phyloP scores from a whole-genome alignment of 1,140 invertebrate species.

The Drosophila ohnishii region DNA sequence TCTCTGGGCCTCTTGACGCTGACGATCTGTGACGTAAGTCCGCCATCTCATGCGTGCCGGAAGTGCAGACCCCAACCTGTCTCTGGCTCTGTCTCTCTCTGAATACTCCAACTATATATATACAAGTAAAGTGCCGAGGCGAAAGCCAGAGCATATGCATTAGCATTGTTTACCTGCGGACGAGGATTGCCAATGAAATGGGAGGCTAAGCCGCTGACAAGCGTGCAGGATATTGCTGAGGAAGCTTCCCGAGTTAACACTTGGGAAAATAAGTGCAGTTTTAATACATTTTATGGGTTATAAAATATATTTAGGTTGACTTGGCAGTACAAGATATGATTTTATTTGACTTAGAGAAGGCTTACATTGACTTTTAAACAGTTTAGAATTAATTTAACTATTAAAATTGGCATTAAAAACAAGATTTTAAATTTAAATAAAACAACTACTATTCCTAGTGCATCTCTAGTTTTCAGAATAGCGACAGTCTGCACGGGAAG shows the following conservation, averaged over 20 bases:
- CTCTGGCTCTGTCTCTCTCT: background rate
- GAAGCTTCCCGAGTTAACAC: conserved; percentile 6
- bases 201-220: conserved; percentile 53
- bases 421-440: background rate
- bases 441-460: background rate
- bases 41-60: conserved; percentile 44
- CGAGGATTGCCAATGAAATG: conserved; percentile 21
- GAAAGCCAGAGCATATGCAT: conserved; percentile 59
- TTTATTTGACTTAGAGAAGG: fast-evolving
- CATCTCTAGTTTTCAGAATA: conserved; percentile 19
- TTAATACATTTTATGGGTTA: background rate
- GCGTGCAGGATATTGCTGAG: conserved; percentile 68
- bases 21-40: conserved; percentile 61
- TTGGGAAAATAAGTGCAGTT: background rate
- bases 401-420: background rate
- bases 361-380: too few relatives aligned
- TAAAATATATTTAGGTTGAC: background rate
- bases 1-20: conserved; percentile 27
- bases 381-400: too few relatives aligned
- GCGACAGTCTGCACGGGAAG: background rate
- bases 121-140: conserved; percentile 30
- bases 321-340: background rate
- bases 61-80: conserved; percentile 34
- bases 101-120: conserved; percentile 5
- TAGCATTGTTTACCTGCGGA: conserved; percentile 71